These are phyloP conservation scores for Cynaeus angustus DNA, from an alignment of 2,888 invertebrate species.

Conservation along the genomic window DNA sequence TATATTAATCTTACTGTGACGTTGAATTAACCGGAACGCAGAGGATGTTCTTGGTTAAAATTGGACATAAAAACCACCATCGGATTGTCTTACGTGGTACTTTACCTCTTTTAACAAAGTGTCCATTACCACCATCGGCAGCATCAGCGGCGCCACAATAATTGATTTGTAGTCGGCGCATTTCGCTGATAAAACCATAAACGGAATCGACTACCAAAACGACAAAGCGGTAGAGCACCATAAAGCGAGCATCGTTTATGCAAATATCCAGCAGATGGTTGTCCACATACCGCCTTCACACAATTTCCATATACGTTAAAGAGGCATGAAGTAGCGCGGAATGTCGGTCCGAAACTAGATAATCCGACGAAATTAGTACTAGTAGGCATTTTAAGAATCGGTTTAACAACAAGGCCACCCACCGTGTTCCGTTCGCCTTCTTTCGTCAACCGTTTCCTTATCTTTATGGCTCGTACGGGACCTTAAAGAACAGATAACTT, in stretches of 20 bases:
- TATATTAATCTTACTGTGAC: too few species aligned
- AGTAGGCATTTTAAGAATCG: conserved; percentile 63
- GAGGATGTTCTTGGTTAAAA: too few species aligned
- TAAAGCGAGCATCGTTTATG: conserved; percentile 48
- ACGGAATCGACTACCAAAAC: too few species aligned
- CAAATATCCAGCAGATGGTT: conserved; percentile 52
- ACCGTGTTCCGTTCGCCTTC: conserved; percentile 52
- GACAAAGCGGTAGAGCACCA: conserved; percentile 32
- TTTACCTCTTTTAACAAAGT: too few species aligned
- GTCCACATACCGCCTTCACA: conserved; percentile 51
- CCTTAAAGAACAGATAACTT: conserved; percentile 65
- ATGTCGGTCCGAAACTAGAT: conserved; percentile 55
- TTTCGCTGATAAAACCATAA: too few species aligned
- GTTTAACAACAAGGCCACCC: conserved; percentile 66
- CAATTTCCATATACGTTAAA: conserved; percentile 41
- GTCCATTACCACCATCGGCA: too few species aligned
- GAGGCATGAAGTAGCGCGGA: conserved; percentile 55
- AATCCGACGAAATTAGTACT: conserved; percentile 62
- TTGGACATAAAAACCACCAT: too few species aligned
- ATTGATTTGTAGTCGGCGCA: too few species aligned
- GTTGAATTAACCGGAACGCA: too few species aligned
- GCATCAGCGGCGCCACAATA: too few species aligned
- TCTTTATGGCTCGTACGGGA: conserved; percentile 65
- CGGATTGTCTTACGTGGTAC: too few species aligned
- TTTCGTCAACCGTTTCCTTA: conserved; percentile 59